Base-by-base conservation (phyloP, 23 tunicate species). In the Ascidia mentula region DNA sequence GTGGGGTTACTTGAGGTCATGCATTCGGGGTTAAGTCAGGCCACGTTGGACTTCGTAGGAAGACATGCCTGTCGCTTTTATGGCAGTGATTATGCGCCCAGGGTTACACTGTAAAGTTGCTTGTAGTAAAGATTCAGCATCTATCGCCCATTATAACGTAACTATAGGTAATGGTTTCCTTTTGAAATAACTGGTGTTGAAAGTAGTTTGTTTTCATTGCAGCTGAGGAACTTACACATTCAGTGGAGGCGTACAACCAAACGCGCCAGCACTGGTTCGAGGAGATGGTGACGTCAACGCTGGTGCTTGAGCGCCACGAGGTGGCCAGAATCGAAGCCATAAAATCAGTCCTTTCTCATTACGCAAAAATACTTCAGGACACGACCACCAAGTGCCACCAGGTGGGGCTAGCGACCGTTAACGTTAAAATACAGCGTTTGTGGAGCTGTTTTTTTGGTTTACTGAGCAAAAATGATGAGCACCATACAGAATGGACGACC, bases 251-350 rank as follows among this genome's bases (percentile, higher is more conserved):
- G 31, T 91, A 91, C 83, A 91, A 91, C 97, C 78, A 86, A 38
- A 79, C 86, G 18, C 76, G 89, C 3, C 78, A 91, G 34, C 81
- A 77, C 60, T 91, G 97, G 97, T 91, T 91, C 70, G 97, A 91
- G 73, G 97, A 91, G 76, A 91, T 86, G 97, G 90, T 91, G 65
- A 86, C 97, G 70, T 85, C 89, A 77, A 37, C 90, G 15, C 69
- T 91, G 38, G 81, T 77, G 24, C 77, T 91, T 69, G 97, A 91
- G 45, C 78, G 80, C 45, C 85, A 81, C 37, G 97, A 91, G 70
- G 74, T 69, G 82, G 80, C 69, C 22, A 72, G 97, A 33, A 77
- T 91, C 6, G 75, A 91, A 15, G 31, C 45, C 24, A 79, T 86
- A 28, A 91, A 82, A 39, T 28, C 75, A 32, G 69, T 81, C 0